Percentiles rank a stretch among this genome's conserved stretches.
These are phyloP conservation scores for Xenopus borealis DNA, from an alignment of 2,113 vertebrate genomes.

Conservation along the genomic window DNA sequence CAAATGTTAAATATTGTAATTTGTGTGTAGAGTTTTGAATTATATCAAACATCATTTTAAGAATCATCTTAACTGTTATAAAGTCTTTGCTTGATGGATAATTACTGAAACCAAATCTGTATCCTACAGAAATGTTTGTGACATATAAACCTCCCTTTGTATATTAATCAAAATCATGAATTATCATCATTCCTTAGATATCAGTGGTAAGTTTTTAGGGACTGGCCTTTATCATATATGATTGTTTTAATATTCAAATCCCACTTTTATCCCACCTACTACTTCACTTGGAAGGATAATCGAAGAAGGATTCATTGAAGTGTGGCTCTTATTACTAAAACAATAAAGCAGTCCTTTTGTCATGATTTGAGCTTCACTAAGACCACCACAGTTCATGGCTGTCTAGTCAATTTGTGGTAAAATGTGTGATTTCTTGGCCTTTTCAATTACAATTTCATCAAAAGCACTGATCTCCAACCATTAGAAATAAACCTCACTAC, in stretches of 20 bases:
- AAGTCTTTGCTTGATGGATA: conserved; percentile 27
- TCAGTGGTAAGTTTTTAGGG: not conserved
- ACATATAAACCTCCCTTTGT: not conserved
- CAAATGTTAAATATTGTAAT: conserved; percentile 17
- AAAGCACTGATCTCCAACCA: too few species aligned
- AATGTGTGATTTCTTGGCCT: too few species aligned
- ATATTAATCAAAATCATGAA: not conserved
- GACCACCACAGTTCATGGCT: not conserved
- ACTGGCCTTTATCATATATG: not conserved
- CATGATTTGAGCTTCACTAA: not conserved
- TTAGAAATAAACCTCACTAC: too few species aligned
- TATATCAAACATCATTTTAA: conserved; percentile 25
- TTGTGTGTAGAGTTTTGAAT: not conserved
- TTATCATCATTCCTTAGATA: not conserved
- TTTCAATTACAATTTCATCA: too few species aligned
- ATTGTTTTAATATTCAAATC: not conserved
- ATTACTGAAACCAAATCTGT: conserved; percentile 37
- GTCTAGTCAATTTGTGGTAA: not conserved
- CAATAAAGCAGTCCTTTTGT: not conserved
- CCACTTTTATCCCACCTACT: not conserved
- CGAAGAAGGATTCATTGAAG: not conserved
- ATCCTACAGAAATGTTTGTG: not conserved
- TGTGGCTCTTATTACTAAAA: not conserved
- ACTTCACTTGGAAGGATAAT: not conserved
- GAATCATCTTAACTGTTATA: conserved; percentile 23